phyloP scores from a whole-genome alignment of 2,888 invertebrate genomes.

The Oxyteleia sp. region DNA sequence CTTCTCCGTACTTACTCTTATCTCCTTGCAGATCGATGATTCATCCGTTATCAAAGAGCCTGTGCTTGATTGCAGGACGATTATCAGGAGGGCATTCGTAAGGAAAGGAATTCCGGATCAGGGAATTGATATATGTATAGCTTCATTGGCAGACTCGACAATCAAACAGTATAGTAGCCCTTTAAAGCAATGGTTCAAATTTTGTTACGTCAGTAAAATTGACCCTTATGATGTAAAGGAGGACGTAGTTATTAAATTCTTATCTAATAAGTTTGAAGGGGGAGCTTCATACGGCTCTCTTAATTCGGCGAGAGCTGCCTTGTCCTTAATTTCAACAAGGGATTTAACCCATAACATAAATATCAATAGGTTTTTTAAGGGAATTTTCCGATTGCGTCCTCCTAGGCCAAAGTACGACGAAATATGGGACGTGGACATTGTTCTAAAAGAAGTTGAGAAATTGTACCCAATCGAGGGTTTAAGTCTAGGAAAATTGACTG shows the following conservation, averaged over 20 bases:
- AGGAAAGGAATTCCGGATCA: conserved; percentile 23
- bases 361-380: conserved; percentile 60
- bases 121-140: conserved; percentile 59
- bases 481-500: conserved; percentile 40
- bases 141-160: conserved; percentile 72
- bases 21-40: conserved; percentile 54
- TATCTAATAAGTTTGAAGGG: conserved; percentile 4
- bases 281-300: conserved; percentile 44
- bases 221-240: conserved; percentile 7
- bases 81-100: conserved; percentile 52
- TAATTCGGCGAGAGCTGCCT: conserved; percentile 57
- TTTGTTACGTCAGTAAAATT: conserved; percentile 36
- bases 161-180: conserved; percentile 71
- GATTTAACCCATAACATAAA: conserved; percentile 1
- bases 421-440: conserved; percentile 63
- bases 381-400: conserved; percentile 52
- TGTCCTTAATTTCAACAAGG: conserved; percentile 37
- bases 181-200: conserved; percentile 72
- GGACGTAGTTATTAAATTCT: conserved; percentile 1
- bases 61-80: conserved; percentile 61
- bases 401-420: conserved; percentile 60
- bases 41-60: conserved; percentile 33
- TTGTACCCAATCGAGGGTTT: conserved; percentile 57
- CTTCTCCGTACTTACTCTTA: conserved; percentile 29
- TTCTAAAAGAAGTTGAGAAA: conserved; percentile 31